Evolutionary conservation across 2,888 invertebrate genomes (phyloP).

Genomic region (Cremastinae sp.): DNA sequence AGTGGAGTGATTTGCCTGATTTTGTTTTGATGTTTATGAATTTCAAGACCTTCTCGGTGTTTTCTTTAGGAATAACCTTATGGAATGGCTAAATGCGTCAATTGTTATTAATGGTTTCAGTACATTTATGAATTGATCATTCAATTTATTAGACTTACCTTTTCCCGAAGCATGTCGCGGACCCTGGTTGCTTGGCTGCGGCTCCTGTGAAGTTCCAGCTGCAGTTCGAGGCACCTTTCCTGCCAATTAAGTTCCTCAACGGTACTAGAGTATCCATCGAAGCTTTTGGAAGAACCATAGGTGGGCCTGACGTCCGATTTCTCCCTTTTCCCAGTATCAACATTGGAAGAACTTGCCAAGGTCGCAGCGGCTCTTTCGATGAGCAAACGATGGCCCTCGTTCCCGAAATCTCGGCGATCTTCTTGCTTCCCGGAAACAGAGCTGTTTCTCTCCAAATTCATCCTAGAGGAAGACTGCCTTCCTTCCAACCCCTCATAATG

Average conservation of each 20-base stretch:
- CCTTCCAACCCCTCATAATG: slow-evolving; percentile 37
- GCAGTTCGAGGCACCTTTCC: slow-evolving; percentile 92
- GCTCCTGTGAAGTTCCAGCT: slow-evolving; percentile 92
- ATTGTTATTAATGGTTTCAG: no score
- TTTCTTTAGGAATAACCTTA: no score
- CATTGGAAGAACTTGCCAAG: slow-evolving; percentile 12
- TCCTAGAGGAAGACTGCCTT: slow-evolving; percentile 60
- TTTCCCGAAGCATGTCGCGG: slow-evolving; percentile 93
- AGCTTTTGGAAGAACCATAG: slow-evolving; percentile 76
- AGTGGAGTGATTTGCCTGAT: slow-evolving; percentile 88
- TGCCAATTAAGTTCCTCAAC: slow-evolving; percentile 89
- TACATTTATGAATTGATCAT: no score
- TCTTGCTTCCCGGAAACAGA: slow-evolving; percentile 68
- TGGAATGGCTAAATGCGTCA: no score
- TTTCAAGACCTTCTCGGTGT: no score
- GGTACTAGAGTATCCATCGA: slow-evolving; percentile 75
- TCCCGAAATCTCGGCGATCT: slow-evolving; percentile 36
- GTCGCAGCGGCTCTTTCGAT: slow-evolving; percentile 63
- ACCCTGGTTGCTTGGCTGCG: slow-evolving; percentile 93
- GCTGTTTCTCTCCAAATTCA: slow-evolving; percentile 69
- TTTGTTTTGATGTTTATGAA: no score
- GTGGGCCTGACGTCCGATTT: slow-evolving; percentile 71
- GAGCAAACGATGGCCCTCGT: slow-evolving; percentile 59
- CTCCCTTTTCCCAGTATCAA: slow-evolving; percentile 75
- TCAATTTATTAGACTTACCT: slow-evolving; percentile 87